Evolutionary conservation across 2,888 invertebrate genomes (phyloP), one percentile per base, ranked within the genome.

Genomic region (Lasioglossum marginatum): DNA sequence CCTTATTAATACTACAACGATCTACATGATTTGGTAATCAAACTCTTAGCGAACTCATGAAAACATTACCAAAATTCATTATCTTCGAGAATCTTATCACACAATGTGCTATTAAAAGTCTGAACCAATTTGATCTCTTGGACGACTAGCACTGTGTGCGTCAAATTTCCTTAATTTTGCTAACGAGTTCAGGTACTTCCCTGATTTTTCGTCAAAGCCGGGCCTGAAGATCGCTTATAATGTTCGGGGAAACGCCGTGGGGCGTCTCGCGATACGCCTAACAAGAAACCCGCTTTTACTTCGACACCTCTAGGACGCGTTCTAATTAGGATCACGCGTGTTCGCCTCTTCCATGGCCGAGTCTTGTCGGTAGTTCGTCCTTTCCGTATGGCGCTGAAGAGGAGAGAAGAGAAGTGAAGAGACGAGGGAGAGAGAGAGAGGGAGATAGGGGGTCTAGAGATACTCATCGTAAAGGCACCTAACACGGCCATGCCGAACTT

Each of bases 251-350:
- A 77, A 34, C 70, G 86, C 83, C 83, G 77, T 70, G 79, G 79
- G 71, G 85, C 68, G 82, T 76, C 83, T 89, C 79, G 76, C 82
- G 83, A 86, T 82, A 74, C 82, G 84, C 77, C 85, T 77, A 87
- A 89, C 89, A 90, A 91, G 91, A 91, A 91, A 87, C 85, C 87
- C 83, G 88, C 91, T 92, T 92, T 92, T 92, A 88, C 90, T 91
- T 91, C 87, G 89, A 90, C 88, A 92, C 91, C 92, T 90, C 86
- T 87, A 91, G 92, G 91, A 92, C 91, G 92, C 91, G 94, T 94
- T 93, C 94, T 95, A 95, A 95, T 95, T 95, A 95, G 94, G 94
- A 95, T 94, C 94, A 95, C 94, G 95, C 94, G 93, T 94, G 94
- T 94, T 94, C 89, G 88, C 89, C 89, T 92, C 92, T 89, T 88